phyloP scores from a whole-genome alignment of 1,140 invertebrate genomes.

The Asobara japonica region DNA sequence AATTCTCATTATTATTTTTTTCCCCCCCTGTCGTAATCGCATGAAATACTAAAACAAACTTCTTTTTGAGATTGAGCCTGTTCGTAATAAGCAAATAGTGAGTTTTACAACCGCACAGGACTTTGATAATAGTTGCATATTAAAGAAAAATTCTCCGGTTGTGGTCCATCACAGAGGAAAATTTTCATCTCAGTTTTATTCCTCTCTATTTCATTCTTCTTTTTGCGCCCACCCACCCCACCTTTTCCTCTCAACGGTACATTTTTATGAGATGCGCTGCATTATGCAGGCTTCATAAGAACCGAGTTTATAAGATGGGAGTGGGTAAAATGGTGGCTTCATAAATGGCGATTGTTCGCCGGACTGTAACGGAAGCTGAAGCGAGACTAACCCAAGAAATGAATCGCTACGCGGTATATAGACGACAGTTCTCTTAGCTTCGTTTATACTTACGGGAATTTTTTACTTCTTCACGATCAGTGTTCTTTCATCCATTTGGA shows the following conservation, averaged over 20 bases:
- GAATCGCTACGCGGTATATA: background rate
- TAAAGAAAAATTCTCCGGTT: background rate
- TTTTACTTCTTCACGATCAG: background rate
- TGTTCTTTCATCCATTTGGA: too few relatives aligned
- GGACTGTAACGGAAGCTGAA: conserved; percentile 1
- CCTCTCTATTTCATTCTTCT: background rate
- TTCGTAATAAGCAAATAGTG: background rate
- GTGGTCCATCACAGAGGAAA: background rate
- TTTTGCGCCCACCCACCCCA: too few relatives aligned
- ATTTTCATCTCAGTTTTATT: conserved; percentile 15
- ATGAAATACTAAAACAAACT: too few relatives aligned
- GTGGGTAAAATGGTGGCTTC: conserved; percentile 13
- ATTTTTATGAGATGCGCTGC: conserved; percentile 13
- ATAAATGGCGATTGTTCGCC: conserved; percentile 16
- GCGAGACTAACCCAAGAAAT: conserved; percentile 10
- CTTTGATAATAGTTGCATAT: background rate
- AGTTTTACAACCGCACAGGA: background rate
- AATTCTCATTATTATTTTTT: too few relatives aligned
- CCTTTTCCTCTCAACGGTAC: background rate
- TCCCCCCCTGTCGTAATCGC: too few relatives aligned
- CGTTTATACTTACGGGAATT: background rate
- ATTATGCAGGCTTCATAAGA: conserved; percentile 14
- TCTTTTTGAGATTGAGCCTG: too few relatives aligned
- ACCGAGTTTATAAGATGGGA: conserved; percentile 8
- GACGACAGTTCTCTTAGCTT: background rate